Evolutionary conservation across 2,888 invertebrate species (phyloP), one percentile per base, ranked within the genome.

Genomic region (Stenurella melanura): DNA sequence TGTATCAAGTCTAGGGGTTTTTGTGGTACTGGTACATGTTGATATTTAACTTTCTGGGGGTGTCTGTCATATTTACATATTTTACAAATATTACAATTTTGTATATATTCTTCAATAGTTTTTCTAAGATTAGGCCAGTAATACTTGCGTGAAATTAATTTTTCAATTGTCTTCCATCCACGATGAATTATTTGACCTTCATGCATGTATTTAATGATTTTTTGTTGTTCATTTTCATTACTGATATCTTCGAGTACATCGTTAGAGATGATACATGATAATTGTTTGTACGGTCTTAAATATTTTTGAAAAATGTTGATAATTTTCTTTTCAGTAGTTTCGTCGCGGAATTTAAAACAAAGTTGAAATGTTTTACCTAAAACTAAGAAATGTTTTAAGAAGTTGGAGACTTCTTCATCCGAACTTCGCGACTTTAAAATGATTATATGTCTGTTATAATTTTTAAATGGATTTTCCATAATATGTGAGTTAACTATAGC

Each of bases 1-100:
- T 76, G 72, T 17, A 76, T 19, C 4, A 72, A 21, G 61, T 76
- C 72, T 4, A 73, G 34, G 4, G 73, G 73, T 63, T 68, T 73
- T 1, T 61, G 50, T 34, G 72, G 34, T 21, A 60, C 71, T 19
- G 75, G 72, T 1, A 71, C 66, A n/a, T 67, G 12, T 26, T 68
- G 67, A 18, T 72, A 68, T 38, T 72, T 76, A 9, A 56, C 30
- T 34, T 76, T 61, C 2, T n/a, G 10, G 0, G 67, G 72, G 12
- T 67, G 60, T 73, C 73, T 73, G 17, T 73, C 72, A 9, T 76
- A 76, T 63, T 73, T 68, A 19, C 54, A 64, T 2, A 15, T 38
- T 64, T 58, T 56, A 19, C 34, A 69, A 7, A 30, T 50, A 3
- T 60, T 54, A 18, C 73, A 74, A 3, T 19, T 2, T 42, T 66